These are phyloP conservation scores for Menidia beryllina DNA, from an alignment of 2,113 vertebrate species.

Conservation along the genomic window DNA sequence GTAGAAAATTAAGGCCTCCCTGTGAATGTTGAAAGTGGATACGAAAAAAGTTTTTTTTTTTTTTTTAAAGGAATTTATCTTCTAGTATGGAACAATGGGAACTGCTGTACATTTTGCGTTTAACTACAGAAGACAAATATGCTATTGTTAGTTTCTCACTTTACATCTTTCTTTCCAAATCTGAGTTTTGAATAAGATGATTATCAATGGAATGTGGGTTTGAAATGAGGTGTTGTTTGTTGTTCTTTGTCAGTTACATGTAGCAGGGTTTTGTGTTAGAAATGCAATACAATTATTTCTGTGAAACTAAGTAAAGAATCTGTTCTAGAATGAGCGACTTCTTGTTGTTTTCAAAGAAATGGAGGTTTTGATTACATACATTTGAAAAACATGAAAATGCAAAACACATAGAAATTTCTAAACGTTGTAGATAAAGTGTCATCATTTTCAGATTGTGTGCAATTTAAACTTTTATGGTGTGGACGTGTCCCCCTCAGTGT, in stretches of 20 bases:
- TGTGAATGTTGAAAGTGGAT: conserved; percentile 20
- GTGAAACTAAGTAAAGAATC: no score
- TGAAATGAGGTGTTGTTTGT: no score
- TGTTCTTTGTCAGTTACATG: neutral
- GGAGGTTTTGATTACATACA: no score
- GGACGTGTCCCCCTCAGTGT: no score
- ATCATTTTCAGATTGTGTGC: no score
- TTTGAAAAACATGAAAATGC: no score
- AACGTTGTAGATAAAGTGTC: no score
- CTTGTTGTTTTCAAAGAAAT: no score
- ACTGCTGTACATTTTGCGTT: conserved; percentile 1
- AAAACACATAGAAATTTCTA: no score
- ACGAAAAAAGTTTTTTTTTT: conserved; percentile 26
- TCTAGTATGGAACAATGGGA: conserved; percentile 42
- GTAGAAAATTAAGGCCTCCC: neutral
- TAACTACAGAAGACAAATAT: neutral
- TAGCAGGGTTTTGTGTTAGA: neutral
- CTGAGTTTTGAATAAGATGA: neutral
- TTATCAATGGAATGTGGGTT: neutral
- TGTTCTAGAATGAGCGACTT: no score
- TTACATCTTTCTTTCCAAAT: neutral
- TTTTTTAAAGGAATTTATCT: conserved; percentile 56
- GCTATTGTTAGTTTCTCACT: conserved; percentile 5
- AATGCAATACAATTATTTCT: neutral
- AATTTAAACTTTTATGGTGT: no score